phyloP scores from a whole-genome alignment of 2,113 vertebrate genomes.

The Thermophis baileyi region DNA sequence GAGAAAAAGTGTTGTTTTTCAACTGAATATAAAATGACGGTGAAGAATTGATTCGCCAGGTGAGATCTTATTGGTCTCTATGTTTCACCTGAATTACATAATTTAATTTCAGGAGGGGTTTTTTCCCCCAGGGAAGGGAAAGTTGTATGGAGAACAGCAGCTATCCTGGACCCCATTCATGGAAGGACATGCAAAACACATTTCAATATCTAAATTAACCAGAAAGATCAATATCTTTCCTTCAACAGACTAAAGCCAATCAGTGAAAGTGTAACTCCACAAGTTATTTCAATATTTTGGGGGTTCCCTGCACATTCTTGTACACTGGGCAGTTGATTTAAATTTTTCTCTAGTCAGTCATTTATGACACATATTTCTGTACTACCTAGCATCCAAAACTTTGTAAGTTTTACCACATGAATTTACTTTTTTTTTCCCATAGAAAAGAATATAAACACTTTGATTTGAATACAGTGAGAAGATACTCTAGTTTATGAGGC shows the following conservation, averaged over 20 bases:
- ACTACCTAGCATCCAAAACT: not conserved
- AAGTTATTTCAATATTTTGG: not conserved
- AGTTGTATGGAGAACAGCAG: not conserved
- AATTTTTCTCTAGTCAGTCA: not conserved
- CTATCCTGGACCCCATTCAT: not conserved
- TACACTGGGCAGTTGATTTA: not conserved
- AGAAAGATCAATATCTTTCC: not conserved
- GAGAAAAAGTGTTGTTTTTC: not conserved
- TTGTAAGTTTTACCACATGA: not conserved
- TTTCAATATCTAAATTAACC: not conserved
- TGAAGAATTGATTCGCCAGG: not conserved
- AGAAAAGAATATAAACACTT: not conserved
- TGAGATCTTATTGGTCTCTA: not conserved
- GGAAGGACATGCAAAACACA: not conserved
- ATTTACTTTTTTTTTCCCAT: not conserved
- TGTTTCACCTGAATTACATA: not conserved
- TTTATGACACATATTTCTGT: not conserved
- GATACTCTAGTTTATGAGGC: not conserved
- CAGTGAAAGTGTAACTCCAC: not conserved
- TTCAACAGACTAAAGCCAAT: not conserved
- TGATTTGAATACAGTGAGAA: not conserved
- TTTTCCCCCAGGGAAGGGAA: not conserved
- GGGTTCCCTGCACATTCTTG: not conserved
- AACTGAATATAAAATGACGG: not conserved
- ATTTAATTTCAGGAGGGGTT: not conserved